Evolutionary conservation across 2,797 vertebrate species (phyloP).

Genomic region (Schizopygopsis malacanthus): DNA sequence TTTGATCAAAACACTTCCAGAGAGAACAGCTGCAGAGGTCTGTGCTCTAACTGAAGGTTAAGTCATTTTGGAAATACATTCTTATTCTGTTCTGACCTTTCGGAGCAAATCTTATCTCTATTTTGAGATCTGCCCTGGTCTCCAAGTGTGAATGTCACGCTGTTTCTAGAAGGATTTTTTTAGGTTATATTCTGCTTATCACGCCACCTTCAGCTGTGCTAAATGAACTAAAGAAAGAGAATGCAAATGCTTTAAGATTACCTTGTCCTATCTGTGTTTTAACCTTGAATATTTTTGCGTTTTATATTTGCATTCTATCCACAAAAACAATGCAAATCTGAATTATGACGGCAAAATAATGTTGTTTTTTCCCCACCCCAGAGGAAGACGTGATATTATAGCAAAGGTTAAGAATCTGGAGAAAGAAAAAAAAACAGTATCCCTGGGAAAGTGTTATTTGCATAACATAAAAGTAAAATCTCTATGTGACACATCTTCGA

Average conservation of each 20-base stretch:
- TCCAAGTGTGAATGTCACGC: constrained; percentile 46
- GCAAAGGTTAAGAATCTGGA: constrained; percentile 27
- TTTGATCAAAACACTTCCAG: constrained; percentile 42
- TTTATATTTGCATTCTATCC: constrained; percentile 5
- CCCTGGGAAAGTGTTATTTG: constrained; percentile 12
- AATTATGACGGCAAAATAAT: constrained; percentile 28
- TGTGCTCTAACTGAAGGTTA: constrained; percentile 45
- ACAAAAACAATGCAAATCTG: constrained; percentile 9
- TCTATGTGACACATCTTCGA: not conserved
- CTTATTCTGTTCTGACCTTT: constrained; percentile 52
- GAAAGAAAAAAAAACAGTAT: not conserved
- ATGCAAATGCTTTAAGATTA: constrained; percentile 32
- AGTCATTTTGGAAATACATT: constrained; percentile 46
- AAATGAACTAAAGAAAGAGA: constrained; percentile 3
- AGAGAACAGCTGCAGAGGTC: constrained; percentile 32
- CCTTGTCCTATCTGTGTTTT: not conserved
- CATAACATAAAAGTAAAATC: not conserved
- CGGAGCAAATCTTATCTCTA: constrained; percentile 43
- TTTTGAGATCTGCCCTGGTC: constrained; percentile 41
- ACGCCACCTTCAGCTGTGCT: constrained; percentile 4
- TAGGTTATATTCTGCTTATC: constrained; percentile 22
- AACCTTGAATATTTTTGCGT: constrained; percentile 28
- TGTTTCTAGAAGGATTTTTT: constrained; percentile 43
- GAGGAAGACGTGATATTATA: constrained; percentile 30
- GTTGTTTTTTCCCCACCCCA: not conserved